Base-by-base conservation (phyloP, 2,113 vertebrate genomes). In the Catharus fuscescens region DNA sequence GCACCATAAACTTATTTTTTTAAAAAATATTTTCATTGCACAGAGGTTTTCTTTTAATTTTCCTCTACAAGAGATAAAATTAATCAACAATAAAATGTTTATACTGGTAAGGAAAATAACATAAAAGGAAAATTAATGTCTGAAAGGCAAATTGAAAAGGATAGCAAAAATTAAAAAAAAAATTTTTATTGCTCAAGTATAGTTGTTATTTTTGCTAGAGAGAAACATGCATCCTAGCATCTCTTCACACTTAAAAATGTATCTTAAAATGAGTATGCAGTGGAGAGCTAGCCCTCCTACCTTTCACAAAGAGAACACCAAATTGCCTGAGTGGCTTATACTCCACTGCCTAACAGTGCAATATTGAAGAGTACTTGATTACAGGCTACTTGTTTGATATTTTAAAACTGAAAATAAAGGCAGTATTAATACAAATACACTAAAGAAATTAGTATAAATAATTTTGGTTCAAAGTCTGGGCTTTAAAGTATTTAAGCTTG, bases 1-100 rank as follows among this genome's bases (percentile, higher is more conserved):
- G 8, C 52, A 64, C 2, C 1, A 1, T 21, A 86, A 76, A 62
- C 2, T 3, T 28, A 20, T 74, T 65, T 34, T 20, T 26, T 0
- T 2, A 0, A 54, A 54, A 34, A 59, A 17, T 36, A 4, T 59
- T 77, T 80, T 52, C 8, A 64, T n/a, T 70, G 8, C 24, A 66
- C 5, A 40, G 21, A 54, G n/a, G 17, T 56, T 36, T 60, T 57
- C 8, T 71, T 93, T 85, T 54, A 72, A 59, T 25, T 71, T 69
- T 77, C 14, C 17, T 34, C 6, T 50, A 83, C 12, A 57, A 57
- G 28, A 76, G 8, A 71, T 19, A 66, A 80, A 91, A 69, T 32
- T 12, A 69, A 54, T 36, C 29, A 56, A 73, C 40, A 83, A 57
- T 66, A 29, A 5, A 79, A 65, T 8, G 1, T 42, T 87, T 80